Base-by-base conservation (phyloP, 2,113 vertebrate genomes). In the Cottus gobio region DNA sequence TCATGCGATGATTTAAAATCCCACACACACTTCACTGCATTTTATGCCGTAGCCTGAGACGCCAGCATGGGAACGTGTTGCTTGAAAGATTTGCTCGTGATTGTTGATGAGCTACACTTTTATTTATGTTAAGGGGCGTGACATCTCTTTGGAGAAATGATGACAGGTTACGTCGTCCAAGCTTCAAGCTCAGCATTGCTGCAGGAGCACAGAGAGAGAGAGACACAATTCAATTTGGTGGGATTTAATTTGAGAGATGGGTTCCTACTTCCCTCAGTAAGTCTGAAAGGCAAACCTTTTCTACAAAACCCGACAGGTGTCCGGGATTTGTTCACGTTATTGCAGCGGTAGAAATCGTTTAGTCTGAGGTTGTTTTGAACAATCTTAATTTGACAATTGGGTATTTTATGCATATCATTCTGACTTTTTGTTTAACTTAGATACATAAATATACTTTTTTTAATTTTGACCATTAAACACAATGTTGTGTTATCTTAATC, bases 1-100 rank as follows among this genome's bases (percentile, higher is more conserved):
- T 90, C 65, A 74, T 65, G 57, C 6, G 69, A 78, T 87, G 56
- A 34, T 62, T 28, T 73, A 10, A 84, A 87, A 87, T 82, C 83
- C 74, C 26, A 6, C 71, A 79, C 57, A 50, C 63, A 46, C 70
- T 69, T 64, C 28, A 44, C 48, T 34, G n/a, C 71, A 44, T 58
- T 5, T 66, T 67, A 39, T 22, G 76, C 30, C 64, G 50, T 24
- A 37, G 64, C 68, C 31, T 16, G 57, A 71, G 81, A 82, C 22
- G 36, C 70, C 64, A 22, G 46, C 60, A 75, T 46, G 9, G 74
- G 58, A 78, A 84, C 39, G 30, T 80, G 39, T 48, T 42, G 28
- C 30, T 54, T 24, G n/a, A 24, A n/a, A 80, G 85, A 90, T 86
- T 44, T 63, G 9, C 36, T 71, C 28, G 42, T 80, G 90, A 85